These are phyloP conservation scores for Euglossa dilemma DNA, from an alignment of 1,140 invertebrate genomes.

Conservation along the genomic window DNA sequence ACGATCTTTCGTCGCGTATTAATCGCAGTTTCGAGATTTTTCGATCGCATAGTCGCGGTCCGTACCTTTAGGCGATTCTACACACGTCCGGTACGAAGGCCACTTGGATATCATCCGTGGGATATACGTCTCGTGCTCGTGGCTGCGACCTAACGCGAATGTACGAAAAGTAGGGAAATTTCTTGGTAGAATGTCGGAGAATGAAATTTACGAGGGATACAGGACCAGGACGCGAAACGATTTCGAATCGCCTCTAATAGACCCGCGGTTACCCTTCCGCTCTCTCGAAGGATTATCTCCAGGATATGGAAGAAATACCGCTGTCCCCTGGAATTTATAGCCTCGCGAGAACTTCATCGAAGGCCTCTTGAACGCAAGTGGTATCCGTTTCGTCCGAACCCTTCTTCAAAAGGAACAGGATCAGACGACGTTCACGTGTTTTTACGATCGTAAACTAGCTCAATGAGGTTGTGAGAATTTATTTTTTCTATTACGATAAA, in stretches of 20 bases:
- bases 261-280: not conserved
- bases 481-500: too few relatives aligned
- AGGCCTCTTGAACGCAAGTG: too few relatives aligned
- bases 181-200: not conserved
- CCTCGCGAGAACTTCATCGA: not conserved
- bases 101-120: too few relatives aligned
- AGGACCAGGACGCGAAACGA: not conserved
- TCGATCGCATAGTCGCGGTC: too few relatives aligned
- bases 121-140: too few relatives aligned
- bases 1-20: not conserved
- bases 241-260: constrained; percentile 7
- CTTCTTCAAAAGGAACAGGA: too few relatives aligned
- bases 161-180: not conserved
- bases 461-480: too few relatives aligned
- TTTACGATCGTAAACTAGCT: too few relatives aligned
- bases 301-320: not conserved
- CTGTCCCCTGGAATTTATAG: constrained; percentile 6
- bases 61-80: too few relatives aligned
- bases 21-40: not conserved
- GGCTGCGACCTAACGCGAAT: not conserved
- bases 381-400: too few relatives aligned
- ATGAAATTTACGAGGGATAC: constrained; percentile 2
- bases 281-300: not conserved
- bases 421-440: too few relatives aligned
- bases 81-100: too few relatives aligned